These are phyloP conservation scores for Idaea dimidiata DNA, from an alignment of 2,888 invertebrate species.

Conservation along the genomic window DNA sequence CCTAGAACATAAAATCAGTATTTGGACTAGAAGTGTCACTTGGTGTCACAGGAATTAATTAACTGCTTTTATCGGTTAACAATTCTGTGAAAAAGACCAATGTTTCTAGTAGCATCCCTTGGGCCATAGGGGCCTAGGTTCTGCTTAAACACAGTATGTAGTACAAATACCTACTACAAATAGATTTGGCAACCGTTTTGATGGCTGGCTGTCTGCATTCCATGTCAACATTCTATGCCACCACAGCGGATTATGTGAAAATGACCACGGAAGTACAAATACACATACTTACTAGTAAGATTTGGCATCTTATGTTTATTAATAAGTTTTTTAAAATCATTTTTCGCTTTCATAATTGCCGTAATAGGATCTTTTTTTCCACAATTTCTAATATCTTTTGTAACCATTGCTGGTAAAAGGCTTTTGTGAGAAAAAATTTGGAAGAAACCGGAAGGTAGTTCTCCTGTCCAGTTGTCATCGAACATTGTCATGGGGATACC, in stretches of 20 bases:
- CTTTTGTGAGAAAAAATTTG: constrained; percentile 59
- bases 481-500: constrained; percentile 56
- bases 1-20: constrained; percentile 5
- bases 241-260: neutral
- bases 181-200: neutral
- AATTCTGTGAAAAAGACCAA: no score
- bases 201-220: no score
- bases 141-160: neutral
- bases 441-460: constrained; percentile 54
- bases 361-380: constrained; percentile 57
- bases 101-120: neutral
- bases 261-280: neutral
- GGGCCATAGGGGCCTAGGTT: no score
- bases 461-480: constrained; percentile 62
- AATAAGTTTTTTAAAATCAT: constrained; percentile 46
- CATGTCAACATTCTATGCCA: neutral
- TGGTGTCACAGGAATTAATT: no score
- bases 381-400: constrained; percentile 40
- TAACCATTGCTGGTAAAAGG: constrained; percentile 57
- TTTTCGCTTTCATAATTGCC: constrained; percentile 49
- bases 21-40: neutral
- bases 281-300: constrained; percentile 8
- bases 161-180: neutral
- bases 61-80: no score
- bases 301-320: constrained; percentile 35